phyloP scores from a whole-genome alignment of 2,888 invertebrate genomes.

The Tiphia femorata region DNA sequence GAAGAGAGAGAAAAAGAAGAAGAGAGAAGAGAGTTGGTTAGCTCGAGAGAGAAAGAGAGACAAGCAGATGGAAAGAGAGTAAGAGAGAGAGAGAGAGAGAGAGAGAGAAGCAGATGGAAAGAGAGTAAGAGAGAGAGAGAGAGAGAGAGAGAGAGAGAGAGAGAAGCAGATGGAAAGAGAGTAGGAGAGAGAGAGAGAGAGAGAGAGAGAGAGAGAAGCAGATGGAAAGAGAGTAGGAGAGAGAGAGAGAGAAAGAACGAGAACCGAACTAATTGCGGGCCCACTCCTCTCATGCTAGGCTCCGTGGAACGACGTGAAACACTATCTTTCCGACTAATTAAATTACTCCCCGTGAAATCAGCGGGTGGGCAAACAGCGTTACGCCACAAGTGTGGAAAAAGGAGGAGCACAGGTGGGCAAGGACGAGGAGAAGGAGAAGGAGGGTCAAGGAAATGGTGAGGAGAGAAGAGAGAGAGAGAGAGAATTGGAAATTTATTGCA shows the following conservation, averaged over 20 bases:
- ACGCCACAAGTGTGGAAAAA: constrained; percentile 4
- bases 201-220: not conserved
- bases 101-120: no score
- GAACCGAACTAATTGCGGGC: constrained; percentile 42
- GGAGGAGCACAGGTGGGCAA: not conserved
- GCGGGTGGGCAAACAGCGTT: constrained; percentile 19
- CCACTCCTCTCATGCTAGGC: constrained; percentile 21
- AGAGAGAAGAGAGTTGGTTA: not conserved
- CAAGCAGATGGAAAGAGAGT: constrained; percentile 16
- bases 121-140: not conserved
- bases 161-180: not conserved
- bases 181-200: not conserved
- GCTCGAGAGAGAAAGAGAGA: not conserved
- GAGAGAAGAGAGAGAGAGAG: not conserved
- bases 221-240: no score
- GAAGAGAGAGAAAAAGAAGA: no score
- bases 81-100: no score
- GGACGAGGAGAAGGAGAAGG: constrained; percentile 6
- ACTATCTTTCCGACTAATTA: constrained; percentile 45
- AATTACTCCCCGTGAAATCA: constrained; percentile 47
- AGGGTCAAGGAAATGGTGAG: constrained; percentile 8
- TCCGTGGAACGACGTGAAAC: constrained; percentile 42
- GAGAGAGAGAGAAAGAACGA: constrained; percentile 14
- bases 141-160: not conserved
- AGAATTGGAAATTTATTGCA: not conserved